Percentiles rank a stretch among this genome's conserved stretches.
These are phyloP conservation scores for Drosophila jambulina DNA, from an alignment of 1,140 invertebrate genomes.

Conservation along the genomic window DNA sequence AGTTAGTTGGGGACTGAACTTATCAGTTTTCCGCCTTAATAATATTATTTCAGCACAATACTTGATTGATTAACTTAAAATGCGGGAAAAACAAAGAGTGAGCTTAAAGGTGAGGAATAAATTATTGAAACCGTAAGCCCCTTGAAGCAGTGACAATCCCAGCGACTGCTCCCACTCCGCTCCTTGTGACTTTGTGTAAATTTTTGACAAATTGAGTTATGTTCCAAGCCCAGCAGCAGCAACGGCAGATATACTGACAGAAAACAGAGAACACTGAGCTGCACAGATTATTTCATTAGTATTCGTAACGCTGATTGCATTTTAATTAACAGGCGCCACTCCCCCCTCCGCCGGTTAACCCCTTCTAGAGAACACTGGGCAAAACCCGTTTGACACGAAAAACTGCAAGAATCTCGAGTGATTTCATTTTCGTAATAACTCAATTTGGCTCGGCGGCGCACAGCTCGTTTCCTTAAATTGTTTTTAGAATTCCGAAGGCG, in stretches of 20 bases:
- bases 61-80: constrained; percentile 20
- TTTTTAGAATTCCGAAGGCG: constrained; percentile 38
- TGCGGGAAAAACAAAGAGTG: neutral
- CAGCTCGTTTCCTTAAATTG: constrained; percentile 64
- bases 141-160: constrained; percentile 1
- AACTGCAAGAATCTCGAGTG: constrained; percentile 59
- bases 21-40: neutral
- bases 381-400: constrained; percentile 71
- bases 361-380: constrained; percentile 4
- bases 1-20: neutral
- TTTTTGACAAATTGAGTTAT: constrained; percentile 50
- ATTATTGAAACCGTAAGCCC: neutral
- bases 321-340: constrained; percentile 76
- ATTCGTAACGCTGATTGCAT: constrained; percentile 78
- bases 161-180: constrained; percentile 3
- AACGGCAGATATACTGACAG: constrained; percentile 4
- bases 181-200: constrained; percentile 13
- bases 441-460: constrained; percentile 52
- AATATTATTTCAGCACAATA: constrained; percentile 27
- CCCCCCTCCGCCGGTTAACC: constrained; percentile 9
- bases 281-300: constrained; percentile 68
- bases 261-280: constrained; percentile 23
- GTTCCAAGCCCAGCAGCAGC: constrained; percentile 6
- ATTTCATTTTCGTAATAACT: constrained; percentile 71
- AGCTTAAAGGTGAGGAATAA: neutral